Percentiles rank a stretch among this genome's conserved stretches.
Evolutionary conservation across 2,797 vertebrate genomes (phyloP).

Genomic region (Gallirallus australis): DNA sequence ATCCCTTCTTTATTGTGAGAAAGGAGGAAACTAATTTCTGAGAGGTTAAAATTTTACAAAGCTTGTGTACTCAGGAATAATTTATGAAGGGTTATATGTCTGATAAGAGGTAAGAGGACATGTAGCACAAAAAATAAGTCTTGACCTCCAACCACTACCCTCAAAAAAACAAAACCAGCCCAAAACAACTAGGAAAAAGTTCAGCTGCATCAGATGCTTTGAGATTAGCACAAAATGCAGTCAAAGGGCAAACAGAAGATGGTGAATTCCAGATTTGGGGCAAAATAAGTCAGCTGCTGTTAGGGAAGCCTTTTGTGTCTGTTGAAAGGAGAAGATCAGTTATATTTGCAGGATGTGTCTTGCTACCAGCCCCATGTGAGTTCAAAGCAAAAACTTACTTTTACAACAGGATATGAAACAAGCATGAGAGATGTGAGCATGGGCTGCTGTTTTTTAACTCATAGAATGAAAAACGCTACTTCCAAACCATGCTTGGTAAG

Average conservation of each 20-base stretch:
- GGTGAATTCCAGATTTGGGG: not conserved
- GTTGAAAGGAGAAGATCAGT: not conserved
- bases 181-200: not conserved
- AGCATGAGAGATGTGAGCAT: not conserved
- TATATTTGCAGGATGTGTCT: not conserved
- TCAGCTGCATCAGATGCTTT: not conserved
- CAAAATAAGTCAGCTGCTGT: not conserved
- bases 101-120: constrained; percentile 73
- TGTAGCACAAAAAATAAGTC: constrained; percentile 59
- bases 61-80: constrained; percentile 59
- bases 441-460: not conserved
- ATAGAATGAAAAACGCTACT: not conserved
- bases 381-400: not conserved
- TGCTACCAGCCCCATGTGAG: not conserved
- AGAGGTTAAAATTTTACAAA: constrained; percentile 80
- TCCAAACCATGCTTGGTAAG: not conserved
- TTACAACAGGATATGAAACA: not conserved
- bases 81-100: constrained; percentile 29
- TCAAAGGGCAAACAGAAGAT: not conserved
- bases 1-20: constrained; percentile 44
- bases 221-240: not conserved
- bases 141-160: not conserved
- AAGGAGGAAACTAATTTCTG: constrained; percentile 51
- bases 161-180: not conserved
- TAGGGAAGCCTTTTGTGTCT: not conserved